Evolutionary conservation across 2,888 invertebrate genomes (phyloP).

Genomic region (Drosophila glabriapex): DNA sequence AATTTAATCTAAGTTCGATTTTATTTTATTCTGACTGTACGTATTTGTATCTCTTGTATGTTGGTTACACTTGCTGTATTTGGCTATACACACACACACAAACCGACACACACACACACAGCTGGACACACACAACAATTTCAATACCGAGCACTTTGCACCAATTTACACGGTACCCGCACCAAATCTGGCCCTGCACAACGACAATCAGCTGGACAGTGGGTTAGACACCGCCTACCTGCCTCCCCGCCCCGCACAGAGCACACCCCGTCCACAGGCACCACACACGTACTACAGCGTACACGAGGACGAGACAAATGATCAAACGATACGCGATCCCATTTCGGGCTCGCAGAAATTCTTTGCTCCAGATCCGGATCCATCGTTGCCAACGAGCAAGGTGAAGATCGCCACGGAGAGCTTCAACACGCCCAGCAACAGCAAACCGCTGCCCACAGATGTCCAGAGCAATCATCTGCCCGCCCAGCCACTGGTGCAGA

Average conservation of each 20-base stretch:
- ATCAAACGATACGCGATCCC: conserved; percentile 84
- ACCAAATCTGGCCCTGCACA: conserved; percentile 88
- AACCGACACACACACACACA: conserved; percentile 46
- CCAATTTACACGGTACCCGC: conserved; percentile 95
- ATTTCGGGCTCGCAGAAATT: conserved; percentile 85
- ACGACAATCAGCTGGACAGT: conserved; percentile 83
- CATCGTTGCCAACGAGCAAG: conserved; percentile 85
- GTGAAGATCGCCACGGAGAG: conserved; percentile 85
- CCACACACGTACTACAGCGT: conserved; percentile 86
- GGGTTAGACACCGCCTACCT: conserved; percentile 72
- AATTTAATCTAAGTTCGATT: neutral
- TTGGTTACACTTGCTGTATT: conserved; percentile 4
- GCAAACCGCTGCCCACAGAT: conserved; percentile 83
- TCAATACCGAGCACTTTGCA: conserved; percentile 95
- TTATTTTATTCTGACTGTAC: neutral
- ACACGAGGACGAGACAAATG: conserved; percentile 86
- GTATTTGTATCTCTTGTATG: neutral
- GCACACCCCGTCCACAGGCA: conserved; percentile 47
- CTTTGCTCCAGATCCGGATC: conserved; percentile 86
- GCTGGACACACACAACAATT: conserved; percentile 80
- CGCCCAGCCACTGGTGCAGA: conserved; percentile 83
- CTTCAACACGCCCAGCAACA: conserved; percentile 85
- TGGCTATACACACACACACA: neutral
- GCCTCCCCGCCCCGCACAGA: conserved; percentile 57
- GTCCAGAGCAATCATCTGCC: conserved; percentile 82